Evolutionary conservation across 1,140 invertebrate species (phyloP).

Genomic region (Steinernema khuongi): DNA sequence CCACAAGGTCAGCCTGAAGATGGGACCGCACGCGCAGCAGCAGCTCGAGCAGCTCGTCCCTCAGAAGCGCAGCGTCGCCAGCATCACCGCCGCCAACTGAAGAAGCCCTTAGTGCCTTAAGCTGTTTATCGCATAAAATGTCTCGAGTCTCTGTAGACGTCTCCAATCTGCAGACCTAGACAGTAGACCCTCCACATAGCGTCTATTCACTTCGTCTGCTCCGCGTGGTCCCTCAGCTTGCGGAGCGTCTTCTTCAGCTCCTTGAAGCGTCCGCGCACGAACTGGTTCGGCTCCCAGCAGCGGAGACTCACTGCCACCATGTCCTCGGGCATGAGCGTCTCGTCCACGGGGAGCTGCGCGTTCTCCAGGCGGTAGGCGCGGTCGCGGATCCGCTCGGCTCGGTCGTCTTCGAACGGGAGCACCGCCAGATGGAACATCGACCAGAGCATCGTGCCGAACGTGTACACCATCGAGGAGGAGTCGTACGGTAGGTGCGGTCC

Average conservation of each 20-base stretch:
- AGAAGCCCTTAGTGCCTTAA: neutral
- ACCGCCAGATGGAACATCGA: neutral
- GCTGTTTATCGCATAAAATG: neutral
- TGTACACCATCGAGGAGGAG: neutral
- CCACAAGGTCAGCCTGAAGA: neutral
- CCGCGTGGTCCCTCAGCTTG: neutral
- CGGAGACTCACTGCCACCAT: neutral
- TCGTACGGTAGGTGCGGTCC: neutral
- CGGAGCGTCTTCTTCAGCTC: conserved; percentile 12
- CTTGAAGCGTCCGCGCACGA: conserved; percentile 3
- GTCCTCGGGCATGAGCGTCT: neutral
- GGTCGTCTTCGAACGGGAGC: neutral
- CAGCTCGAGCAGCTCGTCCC: conserved; percentile 8
- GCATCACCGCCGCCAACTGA: neutral
- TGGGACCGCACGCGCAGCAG: neutral
- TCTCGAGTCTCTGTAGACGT: no score
- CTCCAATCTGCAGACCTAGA: no score
- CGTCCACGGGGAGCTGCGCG: neutral
- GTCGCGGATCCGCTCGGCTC: neutral
- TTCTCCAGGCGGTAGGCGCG: conserved; percentile 3
- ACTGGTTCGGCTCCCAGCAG: neutral
- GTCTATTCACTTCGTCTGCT: neutral
- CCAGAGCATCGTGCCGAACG: neutral
- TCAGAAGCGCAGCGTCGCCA: conserved; percentile 9
- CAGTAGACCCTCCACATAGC: no score